These are phyloP conservation scores for Ovis canadensis DNA, from an alignment of 2,113 vertebrate genomes.

Conservation along the genomic window DNA sequence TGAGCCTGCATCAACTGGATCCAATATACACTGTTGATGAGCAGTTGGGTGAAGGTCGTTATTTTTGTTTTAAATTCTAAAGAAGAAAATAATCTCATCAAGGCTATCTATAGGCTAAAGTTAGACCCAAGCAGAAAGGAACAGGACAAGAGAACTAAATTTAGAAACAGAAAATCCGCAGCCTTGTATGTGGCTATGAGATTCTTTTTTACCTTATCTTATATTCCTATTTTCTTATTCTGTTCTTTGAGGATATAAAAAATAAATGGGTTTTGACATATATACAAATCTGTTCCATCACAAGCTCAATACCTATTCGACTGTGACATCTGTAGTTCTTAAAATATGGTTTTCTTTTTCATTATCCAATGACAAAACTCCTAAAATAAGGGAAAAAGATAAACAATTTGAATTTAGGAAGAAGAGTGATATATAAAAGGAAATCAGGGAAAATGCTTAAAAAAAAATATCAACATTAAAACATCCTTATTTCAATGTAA, in stretches of 20 bases:
- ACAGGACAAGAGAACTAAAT: background rate
- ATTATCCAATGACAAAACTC: background rate
- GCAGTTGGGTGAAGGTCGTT: background rate
- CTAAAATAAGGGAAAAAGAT: background rate
- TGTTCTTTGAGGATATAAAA: background rate
- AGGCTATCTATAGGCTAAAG: background rate
- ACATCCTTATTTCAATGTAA: background rate
- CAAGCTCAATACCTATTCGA: background rate
- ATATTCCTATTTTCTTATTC: background rate
- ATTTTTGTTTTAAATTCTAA: background rate
- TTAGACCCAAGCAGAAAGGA: background rate
- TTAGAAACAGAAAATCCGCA: background rate
- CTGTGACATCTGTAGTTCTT: background rate
- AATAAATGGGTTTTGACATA: background rate
- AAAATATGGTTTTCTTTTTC: background rate
- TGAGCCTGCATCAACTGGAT: background rate
- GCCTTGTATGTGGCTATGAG: background rate
- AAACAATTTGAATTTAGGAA: background rate
- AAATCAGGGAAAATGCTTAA: background rate
- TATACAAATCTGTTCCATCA: background rate
- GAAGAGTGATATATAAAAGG: background rate
- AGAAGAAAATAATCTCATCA: background rate
- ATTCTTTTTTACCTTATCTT: background rate
- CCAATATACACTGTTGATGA: background rate
- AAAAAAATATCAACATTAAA: background rate